Percentiles rank a stretch among this genome's conserved stretches.
phyloP scores from a whole-genome alignment of 2,888 invertebrate genomes.

The Lottia scabra region DNA sequence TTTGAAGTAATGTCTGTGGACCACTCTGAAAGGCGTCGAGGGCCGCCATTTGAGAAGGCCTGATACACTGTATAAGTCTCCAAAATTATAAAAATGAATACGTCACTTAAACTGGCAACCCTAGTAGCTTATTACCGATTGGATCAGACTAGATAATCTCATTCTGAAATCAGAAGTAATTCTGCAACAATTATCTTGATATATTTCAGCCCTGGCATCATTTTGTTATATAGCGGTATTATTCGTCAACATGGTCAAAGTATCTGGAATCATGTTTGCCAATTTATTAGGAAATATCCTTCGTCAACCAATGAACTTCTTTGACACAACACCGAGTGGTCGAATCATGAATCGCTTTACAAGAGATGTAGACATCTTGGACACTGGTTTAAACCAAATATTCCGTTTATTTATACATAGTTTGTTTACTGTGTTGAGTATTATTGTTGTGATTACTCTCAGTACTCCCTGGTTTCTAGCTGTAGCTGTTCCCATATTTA shows the following conservation, averaged over 20 bases:
- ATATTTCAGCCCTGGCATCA: conserved; percentile 43
- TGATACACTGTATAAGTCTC: too few relatives aligned
- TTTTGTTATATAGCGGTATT: conserved; percentile 47
- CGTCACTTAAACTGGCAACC: too few relatives aligned
- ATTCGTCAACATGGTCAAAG: conserved; percentile 52
- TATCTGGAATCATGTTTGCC: conserved; percentile 50
- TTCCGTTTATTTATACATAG: conserved; percentile 38
- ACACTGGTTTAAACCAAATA: conserved; percentile 43
- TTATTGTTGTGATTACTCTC: conserved; percentile 63
- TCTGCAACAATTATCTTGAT: neutral
- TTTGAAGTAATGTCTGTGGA: too few relatives aligned
- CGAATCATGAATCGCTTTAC: conserved; percentile 66
- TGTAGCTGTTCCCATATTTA: conserved; percentile 57
- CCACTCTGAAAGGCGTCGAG: too few relatives aligned
- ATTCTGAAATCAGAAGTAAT: too few relatives aligned
- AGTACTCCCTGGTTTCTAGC: conserved; percentile 60
- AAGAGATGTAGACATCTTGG: conserved; percentile 43
- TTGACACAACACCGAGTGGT: conserved; percentile 69
- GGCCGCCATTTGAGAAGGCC: too few relatives aligned
- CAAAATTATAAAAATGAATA: too few relatives aligned
- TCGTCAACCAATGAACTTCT: conserved; percentile 63
- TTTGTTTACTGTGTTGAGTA: conserved; percentile 54
- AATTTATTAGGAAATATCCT: conserved; percentile 51
- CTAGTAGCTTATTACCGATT: too few relatives aligned
- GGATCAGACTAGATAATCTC: neutral